Evolutionary conservation across 2,888 invertebrate species (phyloP).

Genomic region (Tipula unca): DNA sequence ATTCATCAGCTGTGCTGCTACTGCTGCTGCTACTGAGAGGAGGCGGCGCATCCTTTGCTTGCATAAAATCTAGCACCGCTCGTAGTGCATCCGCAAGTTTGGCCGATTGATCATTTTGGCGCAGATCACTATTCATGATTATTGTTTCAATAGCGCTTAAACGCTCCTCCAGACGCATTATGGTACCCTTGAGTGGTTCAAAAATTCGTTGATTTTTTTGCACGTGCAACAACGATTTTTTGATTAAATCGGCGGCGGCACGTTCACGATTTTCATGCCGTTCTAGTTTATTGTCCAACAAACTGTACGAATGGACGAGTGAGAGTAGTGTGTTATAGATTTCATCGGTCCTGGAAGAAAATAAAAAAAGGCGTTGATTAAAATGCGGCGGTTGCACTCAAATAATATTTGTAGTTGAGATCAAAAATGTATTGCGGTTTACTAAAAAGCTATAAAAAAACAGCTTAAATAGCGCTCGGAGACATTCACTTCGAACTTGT

Average conservation of each 20-base stretch:
- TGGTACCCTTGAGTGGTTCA: slow-evolving; percentile 60
- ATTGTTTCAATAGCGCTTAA: slow-evolving; percentile 68
- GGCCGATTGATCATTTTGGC: slow-evolving; percentile 37
- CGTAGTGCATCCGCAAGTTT: slow-evolving; percentile 37
- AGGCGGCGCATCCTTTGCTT: slow-evolving; percentile 31
- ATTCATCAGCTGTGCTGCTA: neutral
- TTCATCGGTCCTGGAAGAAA: slow-evolving; percentile 33
- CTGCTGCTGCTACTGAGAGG: no score
- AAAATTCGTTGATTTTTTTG: slow-evolving; percentile 64
- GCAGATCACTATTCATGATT: slow-evolving; percentile 38
- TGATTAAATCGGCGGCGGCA: slow-evolving; percentile 67
- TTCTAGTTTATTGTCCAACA: slow-evolving; percentile 73
- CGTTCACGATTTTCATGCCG: slow-evolving; percentile 76
- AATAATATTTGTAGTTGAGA: no score
- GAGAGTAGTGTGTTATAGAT: slow-evolving; percentile 67
- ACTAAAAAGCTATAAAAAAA: no score
- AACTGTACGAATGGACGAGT: slow-evolving; percentile 68
- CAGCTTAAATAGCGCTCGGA: no score
- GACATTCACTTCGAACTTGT: no score
- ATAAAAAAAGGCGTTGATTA: neutral
- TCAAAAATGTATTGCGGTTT: no score
- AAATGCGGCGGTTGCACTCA: no score
- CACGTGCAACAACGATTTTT: slow-evolving; percentile 58
- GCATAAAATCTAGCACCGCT: slow-evolving; percentile 40
- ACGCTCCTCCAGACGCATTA: slow-evolving; percentile 64